phyloP scores from a whole-genome alignment of 2,797 vertebrate genomes.

The Phrynocephalus vlangalii region DNA sequence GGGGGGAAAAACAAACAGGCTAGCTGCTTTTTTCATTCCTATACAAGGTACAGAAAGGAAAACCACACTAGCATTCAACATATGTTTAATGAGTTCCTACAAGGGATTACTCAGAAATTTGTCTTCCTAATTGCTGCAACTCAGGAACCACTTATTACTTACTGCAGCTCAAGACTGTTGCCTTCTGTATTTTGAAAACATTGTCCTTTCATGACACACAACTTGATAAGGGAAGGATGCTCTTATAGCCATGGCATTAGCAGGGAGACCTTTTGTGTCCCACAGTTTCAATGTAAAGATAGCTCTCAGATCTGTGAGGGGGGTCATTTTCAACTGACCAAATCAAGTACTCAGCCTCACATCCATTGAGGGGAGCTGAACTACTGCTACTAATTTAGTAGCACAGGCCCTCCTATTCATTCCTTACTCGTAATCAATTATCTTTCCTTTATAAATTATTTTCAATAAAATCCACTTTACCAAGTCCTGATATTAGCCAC shows the following conservation, averaged over 20 bases:
- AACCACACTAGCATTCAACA: background rate
- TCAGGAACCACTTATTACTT: constrained; percentile 14
- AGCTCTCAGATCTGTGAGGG: background rate
- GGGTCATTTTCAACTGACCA: background rate
- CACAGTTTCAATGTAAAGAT: background rate
- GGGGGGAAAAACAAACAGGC: constrained; percentile 49
- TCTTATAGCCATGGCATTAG: background rate
- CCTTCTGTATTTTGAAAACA: background rate
- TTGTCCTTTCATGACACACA: fast-evolving
- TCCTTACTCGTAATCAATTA: background rate
- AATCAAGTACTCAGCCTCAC: background rate
- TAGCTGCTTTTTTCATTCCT: constrained; percentile 30
- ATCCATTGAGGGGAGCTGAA: background rate
- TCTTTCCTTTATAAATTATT: background rate
- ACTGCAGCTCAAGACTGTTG: background rate
- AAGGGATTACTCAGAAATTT: background rate
- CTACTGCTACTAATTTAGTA: background rate
- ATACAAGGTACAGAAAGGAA: constrained; percentile 44
- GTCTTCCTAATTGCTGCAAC: constrained; percentile 24
- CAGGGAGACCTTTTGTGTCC: background rate
- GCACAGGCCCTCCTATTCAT: too few relatives aligned
- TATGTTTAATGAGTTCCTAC: background rate
- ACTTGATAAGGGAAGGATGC: background rate
- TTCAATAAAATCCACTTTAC: background rate
- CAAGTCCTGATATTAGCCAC: background rate